Base-by-base conservation (phyloP, 2,113 vertebrate genomes). In the Nyctibius bracteatus region DNA sequence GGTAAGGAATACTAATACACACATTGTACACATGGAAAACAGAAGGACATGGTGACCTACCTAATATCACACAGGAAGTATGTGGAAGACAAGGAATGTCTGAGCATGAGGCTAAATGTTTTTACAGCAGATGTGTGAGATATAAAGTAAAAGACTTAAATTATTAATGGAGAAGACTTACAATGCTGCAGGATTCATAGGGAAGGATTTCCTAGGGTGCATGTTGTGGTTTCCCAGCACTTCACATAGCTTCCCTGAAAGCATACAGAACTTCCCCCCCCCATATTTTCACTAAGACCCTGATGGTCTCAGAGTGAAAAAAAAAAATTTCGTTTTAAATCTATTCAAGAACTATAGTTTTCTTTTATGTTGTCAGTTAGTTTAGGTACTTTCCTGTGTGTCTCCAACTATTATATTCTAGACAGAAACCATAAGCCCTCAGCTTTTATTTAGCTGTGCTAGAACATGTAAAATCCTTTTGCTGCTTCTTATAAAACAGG, bases 381-480 rank as follows among this genome's bases (percentile, higher is more conserved):
- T 83, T 90, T 70, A 74, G 51, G 43, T 70, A 63, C 59, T 83
- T 88, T n/a, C 14, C 33, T 63, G 16, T 33, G 8, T 49, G 13
- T 41, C 55, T 88, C 43, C 39, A 81, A 35, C 12, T 4, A 2
- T 51, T 71, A 31, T 30, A 81, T 27, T 25, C 51, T 47, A 85
- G 52, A 88, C 20, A 68, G n/a, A 96, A 95, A 74, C 11, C 10
- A n/a, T 59, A 74, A 87, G 11, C 12, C 16, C 33, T 63, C 63
- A 67, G 72, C 19, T 96, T 89, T 92, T 92, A 86, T 81, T 96
- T 74, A 94, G 59, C 77, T 6, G 1, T 81, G 47, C 44, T 85
- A 84, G 89, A 95, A 92, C 86, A 89, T 4, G 30, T 43, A 89
- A 92, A 96, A 94, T 79, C 61, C 33, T 89, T 81, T 95, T 83